Evolutionary conservation across 2,888 invertebrate genomes (phyloP), one percentile per base, ranked within the genome.

Genomic region (Eilema griseolum): DNA sequence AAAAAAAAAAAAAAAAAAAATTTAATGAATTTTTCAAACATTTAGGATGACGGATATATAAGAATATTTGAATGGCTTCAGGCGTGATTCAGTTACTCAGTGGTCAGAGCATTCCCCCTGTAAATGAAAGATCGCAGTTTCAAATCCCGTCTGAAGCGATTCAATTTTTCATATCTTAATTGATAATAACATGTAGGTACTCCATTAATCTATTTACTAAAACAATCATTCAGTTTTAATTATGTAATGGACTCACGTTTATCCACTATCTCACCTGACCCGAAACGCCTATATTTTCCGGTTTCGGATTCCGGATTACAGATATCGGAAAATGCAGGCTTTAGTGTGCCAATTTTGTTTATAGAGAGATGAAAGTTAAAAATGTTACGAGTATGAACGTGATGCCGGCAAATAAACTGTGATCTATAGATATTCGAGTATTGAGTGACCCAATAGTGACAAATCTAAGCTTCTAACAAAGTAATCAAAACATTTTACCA

Each of bases 211-310:
- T 41, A 16, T 41, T 16, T 46, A 46, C 46, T 46, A 20, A 52
- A 52, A 52, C 52, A n/a, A 52, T n/a, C 2, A n/a, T n/a, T 52
- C 8, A 52, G n/a, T 52, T 52, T n/a, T n/a, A 7, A 10, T 52
- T 52, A 52, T 52, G 4, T 8, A 52, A n/a, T 52, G 4, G 2
- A n/a, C n/a, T 52, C 52, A 52, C 10, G n/a, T 52, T n/a, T n/a
- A n/a, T 10, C 52, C 52, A 52, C n/a, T 52, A 52, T 52, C n/a
- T 52, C 52, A 52, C 52, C n/a, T 52, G 52, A 52, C 52, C 52
- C 52, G n/a, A 52, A 52, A 20, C n/a, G 10, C 52, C 52, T 20
- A 52, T 52, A n/a, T 52, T 20, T 52, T 20, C 41, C 41, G 16
- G 41, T 16, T 41, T 16, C 16, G 41, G 41, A 41, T 41, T 52